Percentiles rank a stretch among this genome's conserved stretches.
These are phyloP conservation scores for Rhynchonycteris naso DNA, from an alignment of 2,797 vertebrate genomes.

Conservation along the genomic window DNA sequence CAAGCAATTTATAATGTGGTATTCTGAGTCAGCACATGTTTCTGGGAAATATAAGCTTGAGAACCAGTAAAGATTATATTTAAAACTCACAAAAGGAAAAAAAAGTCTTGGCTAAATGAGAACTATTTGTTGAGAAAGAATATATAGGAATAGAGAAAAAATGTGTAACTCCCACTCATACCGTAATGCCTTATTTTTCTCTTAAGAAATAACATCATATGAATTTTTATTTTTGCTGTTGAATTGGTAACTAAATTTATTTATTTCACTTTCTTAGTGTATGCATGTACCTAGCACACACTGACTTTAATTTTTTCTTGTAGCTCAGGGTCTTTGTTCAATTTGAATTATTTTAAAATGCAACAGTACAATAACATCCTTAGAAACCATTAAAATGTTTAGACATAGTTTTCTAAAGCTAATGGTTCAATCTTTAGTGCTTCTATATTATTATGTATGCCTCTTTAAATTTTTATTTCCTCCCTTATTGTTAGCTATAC, in stretches of 20 bases:
- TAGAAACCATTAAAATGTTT: slow-evolving; percentile 15
- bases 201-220: neutral
- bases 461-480: neutral
- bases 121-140: neutral
- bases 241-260: slow-evolving; percentile 19
- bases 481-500: neutral
- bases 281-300: neutral
- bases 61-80: neutral
- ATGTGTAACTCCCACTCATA: neutral
- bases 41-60: neutral
- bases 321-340: slow-evolving; percentile 39
- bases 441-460: neutral
- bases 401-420: neutral
- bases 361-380: neutral
- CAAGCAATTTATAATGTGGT: neutral
- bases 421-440: neutral
- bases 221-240: slow-evolving; percentile 39
- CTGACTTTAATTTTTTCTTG: slow-evolving; percentile 50
- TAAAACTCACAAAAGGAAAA: slow-evolving; percentile 1
- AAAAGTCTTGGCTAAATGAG: neutral
- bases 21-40: neutral
- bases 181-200: neutral
- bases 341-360: slow-evolving; percentile 56
- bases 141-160: neutral
- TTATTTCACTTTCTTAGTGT: neutral